phyloP scores from a whole-genome alignment of 2,113 vertebrate species.

The Myxocyprinus asiaticus region DNA sequence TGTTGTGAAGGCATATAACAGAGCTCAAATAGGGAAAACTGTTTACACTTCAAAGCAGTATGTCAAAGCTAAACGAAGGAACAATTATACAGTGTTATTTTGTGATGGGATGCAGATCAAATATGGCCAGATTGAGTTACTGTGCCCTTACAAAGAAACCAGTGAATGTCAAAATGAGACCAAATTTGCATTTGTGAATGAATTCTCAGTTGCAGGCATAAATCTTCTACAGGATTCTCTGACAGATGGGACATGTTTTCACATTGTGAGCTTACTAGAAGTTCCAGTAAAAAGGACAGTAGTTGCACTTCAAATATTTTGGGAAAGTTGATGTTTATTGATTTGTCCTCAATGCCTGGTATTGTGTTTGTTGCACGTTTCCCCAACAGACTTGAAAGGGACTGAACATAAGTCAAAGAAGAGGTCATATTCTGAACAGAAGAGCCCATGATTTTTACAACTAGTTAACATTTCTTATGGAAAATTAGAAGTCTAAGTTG shows the following conservation, averaged over 20 bases:
- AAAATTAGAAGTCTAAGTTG: no score
- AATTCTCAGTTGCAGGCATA: no score
- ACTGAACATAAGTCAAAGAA: constrained; percentile 8
- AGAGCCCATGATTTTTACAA: constrained; percentile 5
- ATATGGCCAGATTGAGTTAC: constrained; percentile 16
- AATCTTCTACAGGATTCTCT: constrained; percentile 12
- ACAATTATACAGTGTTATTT: constrained; percentile 10
- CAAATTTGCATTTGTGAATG: no score
- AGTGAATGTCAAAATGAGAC: no score
- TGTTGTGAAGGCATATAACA: no score
- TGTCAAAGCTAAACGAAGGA: not conserved
- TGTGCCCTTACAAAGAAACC: constrained; percentile 8
- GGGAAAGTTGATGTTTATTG: no score
- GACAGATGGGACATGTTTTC: constrained; percentile 7
- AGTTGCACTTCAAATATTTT: no score
- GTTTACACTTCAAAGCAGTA: constrained; percentile 9
- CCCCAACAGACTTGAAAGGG: constrained; percentile 16
- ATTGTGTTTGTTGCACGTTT: constrained; percentile 1
- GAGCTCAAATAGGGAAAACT: constrained; percentile 14
- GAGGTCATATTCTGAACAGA: constrained; percentile 4
- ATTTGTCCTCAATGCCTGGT: not conserved
- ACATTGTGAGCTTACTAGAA: constrained; percentile 7
- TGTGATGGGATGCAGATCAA: not conserved
- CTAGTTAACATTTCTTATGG: constrained; percentile 3
- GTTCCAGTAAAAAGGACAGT: not conserved